Base-by-base conservation (phyloP, 2,797 vertebrate genomes). In the Miichthys miiuy region DNA sequence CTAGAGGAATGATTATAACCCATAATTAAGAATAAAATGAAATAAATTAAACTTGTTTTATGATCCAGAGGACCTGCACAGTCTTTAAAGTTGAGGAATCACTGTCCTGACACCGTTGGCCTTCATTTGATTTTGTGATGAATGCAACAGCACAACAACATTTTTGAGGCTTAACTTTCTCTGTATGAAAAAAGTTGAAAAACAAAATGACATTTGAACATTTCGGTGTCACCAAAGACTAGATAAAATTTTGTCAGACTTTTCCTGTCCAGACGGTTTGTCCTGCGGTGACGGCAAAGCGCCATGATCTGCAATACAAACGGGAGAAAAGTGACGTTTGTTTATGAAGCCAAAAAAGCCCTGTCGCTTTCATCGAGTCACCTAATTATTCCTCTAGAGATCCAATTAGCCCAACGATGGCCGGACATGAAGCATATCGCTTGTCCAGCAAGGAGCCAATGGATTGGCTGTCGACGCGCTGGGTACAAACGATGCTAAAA, bases 361-460 rank as follows among this genome's bases (percentile, higher is more conserved):
- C 16, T 20, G 58, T 85, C 82, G n/a, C 85, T 76, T 91, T 93
- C 89, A 18, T 89, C 79, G 88, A 77, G 51, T 87, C 82, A 83
- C 44, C 62, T 90, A 89, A 91, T 87, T 89, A 75, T 85, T 92
- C 42, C 79, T 93, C 81, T 65, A 57, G 79, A 87, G 82, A 90
- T 58, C 61, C 84, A 92, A 94, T 92, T 94, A 94, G 21, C 70
- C 77, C 72, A 50, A 44, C 48, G 3, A 23, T 77, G 88, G 85
- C 82, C 30, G 82, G 68, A 85, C 78, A 79, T 88, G 56, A 92
- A 93, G 80, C 76, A 21, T 25, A 82, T 67, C 50, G 21, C 42
- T 68, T 67, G 72, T 85, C 51, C 41, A 60, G 81, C 74, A 69
- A 83, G 64, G 52, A 74, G 70, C 69, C 66, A 79, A 78, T 61